Conservation (phyloP, 2,888 invertebrate genomes). For the Trachelus iudaicus region DNA sequence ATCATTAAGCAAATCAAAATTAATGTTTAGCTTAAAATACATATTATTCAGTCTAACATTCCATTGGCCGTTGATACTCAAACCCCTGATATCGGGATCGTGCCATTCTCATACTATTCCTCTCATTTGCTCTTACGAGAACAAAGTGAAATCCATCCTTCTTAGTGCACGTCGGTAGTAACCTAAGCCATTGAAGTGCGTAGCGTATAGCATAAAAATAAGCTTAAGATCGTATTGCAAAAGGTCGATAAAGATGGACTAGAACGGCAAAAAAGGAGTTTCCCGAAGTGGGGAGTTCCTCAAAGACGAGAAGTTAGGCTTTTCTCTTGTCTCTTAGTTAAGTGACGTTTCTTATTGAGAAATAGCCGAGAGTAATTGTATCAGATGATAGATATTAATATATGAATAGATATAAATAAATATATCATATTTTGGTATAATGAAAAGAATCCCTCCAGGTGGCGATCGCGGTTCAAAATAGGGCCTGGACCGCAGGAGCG, state of each 20-base stretch:
- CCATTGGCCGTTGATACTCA: background rate
- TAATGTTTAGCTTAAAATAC: background rate
- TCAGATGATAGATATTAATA: background rate
- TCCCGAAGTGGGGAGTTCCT: background rate
- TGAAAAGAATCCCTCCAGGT: conserved; percentile 18
- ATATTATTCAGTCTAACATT: background rate
- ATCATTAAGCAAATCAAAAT: background rate
- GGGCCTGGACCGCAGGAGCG: conserved; percentile 53
- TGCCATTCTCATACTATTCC: background rate
- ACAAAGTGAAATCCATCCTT: background rate
- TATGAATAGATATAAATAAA: background rate
- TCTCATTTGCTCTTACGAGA: background rate
- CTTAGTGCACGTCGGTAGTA: background rate
- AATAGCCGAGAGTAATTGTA: background rate
- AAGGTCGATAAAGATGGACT: background rate
- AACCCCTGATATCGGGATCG: background rate
- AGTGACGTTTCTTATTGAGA: background rate
- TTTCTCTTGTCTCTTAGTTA: background rate
- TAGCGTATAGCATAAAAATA: no score
- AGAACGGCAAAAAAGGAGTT: background rate
- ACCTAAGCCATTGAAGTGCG: background rate
- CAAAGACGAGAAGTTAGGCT: background rate
- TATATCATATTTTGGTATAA: conserved; percentile 54
- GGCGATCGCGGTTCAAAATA: conserved; percentile 56
- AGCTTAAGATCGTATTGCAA: background rate